Conservation (phyloP, 53 echinoderm and acorn worm genomes). For the Crossaster papposus region DNA sequence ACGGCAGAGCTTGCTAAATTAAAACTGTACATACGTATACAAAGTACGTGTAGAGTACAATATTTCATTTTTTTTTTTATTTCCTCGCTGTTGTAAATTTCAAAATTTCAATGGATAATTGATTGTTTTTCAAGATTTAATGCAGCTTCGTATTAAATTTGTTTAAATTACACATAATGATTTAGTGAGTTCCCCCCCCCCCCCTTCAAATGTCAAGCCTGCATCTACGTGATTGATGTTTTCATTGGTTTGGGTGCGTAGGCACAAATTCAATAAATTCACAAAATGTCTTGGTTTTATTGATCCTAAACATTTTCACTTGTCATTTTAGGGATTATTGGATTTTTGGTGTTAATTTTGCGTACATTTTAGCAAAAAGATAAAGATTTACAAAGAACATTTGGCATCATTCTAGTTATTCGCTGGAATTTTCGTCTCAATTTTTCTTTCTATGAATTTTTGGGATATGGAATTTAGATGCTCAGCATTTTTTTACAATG, state of each 20-base stretch:
- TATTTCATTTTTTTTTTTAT: neutral
- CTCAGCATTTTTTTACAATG: no score
- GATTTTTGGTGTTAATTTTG: no score
- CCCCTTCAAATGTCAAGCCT: neutral
- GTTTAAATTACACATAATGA: neutral
- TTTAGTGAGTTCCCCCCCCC: neutral
- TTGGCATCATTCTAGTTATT: no score
- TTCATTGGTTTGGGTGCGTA: neutral
- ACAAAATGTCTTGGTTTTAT: no score
- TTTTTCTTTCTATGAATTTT: neutral
- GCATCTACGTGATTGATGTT: neutral
- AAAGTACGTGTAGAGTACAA: no score
- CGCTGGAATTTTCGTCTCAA: neutral
- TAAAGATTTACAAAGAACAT: no score
- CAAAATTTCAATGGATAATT: neutral
- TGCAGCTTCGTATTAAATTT: neutral
- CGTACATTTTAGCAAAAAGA: no score
- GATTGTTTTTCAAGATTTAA: neutral
- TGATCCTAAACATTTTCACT: no score
- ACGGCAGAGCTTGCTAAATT: no score
- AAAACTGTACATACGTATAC: no score
- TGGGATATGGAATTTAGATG: neutral
- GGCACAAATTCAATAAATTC: neutral
- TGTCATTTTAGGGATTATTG: no score
- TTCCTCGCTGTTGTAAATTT: neutral